phyloP scores from a whole-genome alignment of 2,797 vertebrate genomes.

The Protosalanx chinensis region DNA sequence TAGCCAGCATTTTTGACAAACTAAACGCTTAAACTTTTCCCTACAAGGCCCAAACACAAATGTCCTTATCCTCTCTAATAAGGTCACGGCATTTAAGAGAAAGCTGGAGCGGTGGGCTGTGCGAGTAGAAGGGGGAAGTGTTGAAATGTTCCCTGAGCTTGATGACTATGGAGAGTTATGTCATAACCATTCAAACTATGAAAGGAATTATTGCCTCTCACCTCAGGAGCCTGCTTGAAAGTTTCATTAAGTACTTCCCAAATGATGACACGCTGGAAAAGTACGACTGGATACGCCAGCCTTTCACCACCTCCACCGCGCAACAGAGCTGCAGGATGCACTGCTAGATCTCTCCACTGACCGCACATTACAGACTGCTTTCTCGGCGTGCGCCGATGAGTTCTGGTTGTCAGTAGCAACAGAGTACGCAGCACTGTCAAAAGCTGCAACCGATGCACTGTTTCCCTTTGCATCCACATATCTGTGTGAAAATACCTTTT shows the following conservation, averaged over 20 bases:
- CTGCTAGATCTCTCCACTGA: constrained; percentile 12
- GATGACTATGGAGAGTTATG: constrained; percentile 7
- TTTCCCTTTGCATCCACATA: constrained; percentile 16
- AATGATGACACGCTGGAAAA: neutral
- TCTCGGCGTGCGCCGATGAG: neutral
- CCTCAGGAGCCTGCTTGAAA: constrained; percentile 5
- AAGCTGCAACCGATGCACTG: constrained; percentile 12
- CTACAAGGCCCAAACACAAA: constrained; percentile 18
- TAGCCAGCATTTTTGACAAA: constrained; percentile 18
- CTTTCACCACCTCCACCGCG: constrained; percentile 5
- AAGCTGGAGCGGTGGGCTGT: constrained; percentile 10
- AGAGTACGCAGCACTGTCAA: constrained; percentile 15
- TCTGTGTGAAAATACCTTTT: constrained; percentile 15
- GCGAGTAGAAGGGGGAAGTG: constrained; percentile 2
- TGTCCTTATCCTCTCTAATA: constrained; percentile 4
- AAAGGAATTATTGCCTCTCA: constrained; percentile 11
- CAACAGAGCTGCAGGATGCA: constrained; percentile 8
- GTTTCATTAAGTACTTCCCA: constrained; percentile 15
- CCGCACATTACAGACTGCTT: constrained; percentile 12
- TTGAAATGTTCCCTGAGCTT: constrained; percentile 18
- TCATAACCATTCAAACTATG: constrained; percentile 9
- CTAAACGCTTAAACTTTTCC: constrained; percentile 9
- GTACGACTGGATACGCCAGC: constrained; percentile 13
- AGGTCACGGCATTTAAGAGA: constrained; percentile 3
- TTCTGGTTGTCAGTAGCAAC: constrained; percentile 15